These are phyloP conservation scores for Machaerirhynchus nigripectus DNA, from an alignment of 2,113 vertebrate genomes.

Conservation along the genomic window DNA sequence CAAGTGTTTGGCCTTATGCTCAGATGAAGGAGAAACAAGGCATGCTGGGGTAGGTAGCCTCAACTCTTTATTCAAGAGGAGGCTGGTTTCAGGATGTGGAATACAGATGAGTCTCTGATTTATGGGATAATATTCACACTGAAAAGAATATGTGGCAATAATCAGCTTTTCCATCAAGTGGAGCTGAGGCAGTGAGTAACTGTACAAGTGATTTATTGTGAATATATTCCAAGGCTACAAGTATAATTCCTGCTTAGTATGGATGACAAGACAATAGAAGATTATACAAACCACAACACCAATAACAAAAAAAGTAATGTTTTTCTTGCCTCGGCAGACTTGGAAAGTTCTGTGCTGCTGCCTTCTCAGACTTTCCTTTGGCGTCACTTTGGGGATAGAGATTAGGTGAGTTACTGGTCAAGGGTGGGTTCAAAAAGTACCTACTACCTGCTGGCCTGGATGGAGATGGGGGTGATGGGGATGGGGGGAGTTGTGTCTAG, in stretches of 20 bases:
- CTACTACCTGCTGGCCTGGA: not conserved
- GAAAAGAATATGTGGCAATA: conserved; percentile 19
- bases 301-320: conserved; percentile 45
- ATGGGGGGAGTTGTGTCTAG: not conserved
- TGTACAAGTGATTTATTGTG: not conserved
- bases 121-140: not conserved
- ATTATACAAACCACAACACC: conserved; percentile 50
- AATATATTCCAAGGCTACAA: conserved; percentile 9
- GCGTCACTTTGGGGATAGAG: conserved; percentile 65
- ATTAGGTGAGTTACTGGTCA: conserved; percentile 64
- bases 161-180: conserved; percentile 28
- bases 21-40: conserved; percentile 55
- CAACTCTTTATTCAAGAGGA: not conserved
- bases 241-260: not conserved
- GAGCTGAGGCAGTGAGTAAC: not conserved
- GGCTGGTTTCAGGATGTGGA: not conserved
- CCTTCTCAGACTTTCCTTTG: conserved; percentile 58
- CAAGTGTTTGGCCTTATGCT: conserved; percentile 33
- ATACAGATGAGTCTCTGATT: conserved; percentile 24
- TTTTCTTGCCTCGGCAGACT: conserved; percentile 53
- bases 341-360: conserved; percentile 49
- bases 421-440: conserved; percentile 24
- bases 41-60: not conserved
- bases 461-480: not conserved
- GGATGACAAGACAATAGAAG: conserved; percentile 63